Evolutionary conservation across 2,113 vertebrate genomes (phyloP).

Genomic region (Pelusios castaneus): DNA sequence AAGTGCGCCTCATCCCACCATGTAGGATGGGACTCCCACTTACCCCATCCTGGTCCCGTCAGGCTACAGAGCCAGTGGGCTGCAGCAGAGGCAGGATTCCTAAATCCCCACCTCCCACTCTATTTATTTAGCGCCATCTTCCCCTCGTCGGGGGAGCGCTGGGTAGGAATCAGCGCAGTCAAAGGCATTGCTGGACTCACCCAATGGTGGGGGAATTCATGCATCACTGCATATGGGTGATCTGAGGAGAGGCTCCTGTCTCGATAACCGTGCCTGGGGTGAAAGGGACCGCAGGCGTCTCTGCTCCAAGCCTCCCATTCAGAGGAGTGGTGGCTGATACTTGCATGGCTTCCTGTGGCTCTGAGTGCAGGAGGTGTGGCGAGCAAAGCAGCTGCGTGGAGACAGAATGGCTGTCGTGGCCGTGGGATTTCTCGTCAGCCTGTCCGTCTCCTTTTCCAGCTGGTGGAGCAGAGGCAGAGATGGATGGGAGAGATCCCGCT

Average conservation of each 20-base stretch:
- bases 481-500: neutral
- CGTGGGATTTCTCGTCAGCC: neutral
- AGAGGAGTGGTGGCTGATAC: neutral
- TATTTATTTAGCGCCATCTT: neutral
- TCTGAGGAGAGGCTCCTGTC: no score
- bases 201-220: neutral
- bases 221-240: neutral
- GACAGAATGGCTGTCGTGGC: neutral
- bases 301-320: neutral
- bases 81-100: neutral
- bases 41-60: neutral
- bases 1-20: neutral
- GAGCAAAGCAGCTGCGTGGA: neutral
- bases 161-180: no score
- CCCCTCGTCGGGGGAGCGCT: neutral
- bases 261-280: neutral
- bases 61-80: neutral
- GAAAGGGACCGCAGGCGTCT: no score
- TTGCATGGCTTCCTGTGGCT: neutral
- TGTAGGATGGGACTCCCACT: neutral
- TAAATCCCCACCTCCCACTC: neutral
- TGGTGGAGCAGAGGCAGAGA: neutral
- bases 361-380: fast-evolving
- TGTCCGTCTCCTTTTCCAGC: neutral
- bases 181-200: no score